Evolutionary conservation across 2,113 vertebrate genomes (phyloP).

Genomic region (Erythrocercus mccallii): DNA sequence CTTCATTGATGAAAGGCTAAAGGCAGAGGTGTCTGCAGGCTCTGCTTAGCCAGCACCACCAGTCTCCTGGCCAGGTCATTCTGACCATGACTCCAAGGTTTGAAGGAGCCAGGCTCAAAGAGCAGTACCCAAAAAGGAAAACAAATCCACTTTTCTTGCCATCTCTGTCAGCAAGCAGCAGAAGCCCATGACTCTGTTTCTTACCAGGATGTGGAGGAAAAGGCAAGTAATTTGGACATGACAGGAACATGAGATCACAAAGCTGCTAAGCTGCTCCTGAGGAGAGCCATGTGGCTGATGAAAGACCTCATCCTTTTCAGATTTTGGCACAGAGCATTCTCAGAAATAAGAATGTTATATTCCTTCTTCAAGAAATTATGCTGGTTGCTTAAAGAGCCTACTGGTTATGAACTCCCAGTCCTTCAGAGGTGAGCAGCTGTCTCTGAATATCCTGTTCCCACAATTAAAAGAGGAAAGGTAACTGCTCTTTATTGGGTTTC

Average conservation of each 20-base stretch:
- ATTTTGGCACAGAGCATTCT: accelerated
- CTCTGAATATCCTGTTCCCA: neutral
- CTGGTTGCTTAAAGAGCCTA: neutral
- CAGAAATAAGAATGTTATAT: neutral
- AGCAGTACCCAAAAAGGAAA: neutral
- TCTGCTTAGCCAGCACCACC: neutral
- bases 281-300: neutral
- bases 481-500: neutral
- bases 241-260: neutral
- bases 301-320: neutral
- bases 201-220: neutral
- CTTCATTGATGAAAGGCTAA: neutral
- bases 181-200: neutral
- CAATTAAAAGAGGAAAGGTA: neutral
- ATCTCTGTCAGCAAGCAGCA: neutral
- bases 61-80: neutral
- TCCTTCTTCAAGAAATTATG: neutral
- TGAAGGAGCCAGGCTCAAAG: neutral
- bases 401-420: neutral
- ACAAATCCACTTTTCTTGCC: neutral
- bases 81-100: neutral
- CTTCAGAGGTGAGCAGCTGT: neutral
- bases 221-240: neutral
- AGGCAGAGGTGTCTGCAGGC: neutral
- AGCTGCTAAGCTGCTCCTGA: neutral